Evolutionary conservation across 2,113 vertebrate species (phyloP).

Genomic region (Emydura subglobosa): DNA sequence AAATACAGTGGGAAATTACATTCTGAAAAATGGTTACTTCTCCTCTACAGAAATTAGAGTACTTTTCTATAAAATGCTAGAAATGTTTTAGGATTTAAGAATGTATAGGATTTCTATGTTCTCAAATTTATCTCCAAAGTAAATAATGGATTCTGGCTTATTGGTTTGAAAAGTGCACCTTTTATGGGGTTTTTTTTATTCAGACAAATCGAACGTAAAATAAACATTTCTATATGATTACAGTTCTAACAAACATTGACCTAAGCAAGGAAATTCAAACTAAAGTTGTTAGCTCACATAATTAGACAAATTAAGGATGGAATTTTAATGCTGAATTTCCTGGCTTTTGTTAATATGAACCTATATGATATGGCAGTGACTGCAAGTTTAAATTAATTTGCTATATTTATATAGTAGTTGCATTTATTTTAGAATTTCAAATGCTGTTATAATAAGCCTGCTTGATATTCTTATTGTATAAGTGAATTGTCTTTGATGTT

Average conservation of each 20-base stretch:
- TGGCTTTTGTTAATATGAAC: background rate
- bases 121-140: background rate
- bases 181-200: background rate
- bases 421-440: background rate
- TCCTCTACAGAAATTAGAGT: background rate
- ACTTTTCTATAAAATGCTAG: background rate
- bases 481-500: background rate
- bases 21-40: background rate
- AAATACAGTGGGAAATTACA: background rate
- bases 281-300: accelerated
- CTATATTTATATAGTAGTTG: background rate
- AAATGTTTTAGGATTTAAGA: background rate
- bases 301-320: background rate
- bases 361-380: background rate
- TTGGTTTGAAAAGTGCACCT: background rate
- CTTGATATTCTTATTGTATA: background rate
- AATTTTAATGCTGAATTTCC: background rate
- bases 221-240: background rate
- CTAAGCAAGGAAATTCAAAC: background rate
- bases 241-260: background rate
- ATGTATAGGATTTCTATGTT: background rate
- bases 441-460: background rate
- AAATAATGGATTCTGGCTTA: background rate
- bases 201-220: background rate
- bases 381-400: background rate